A percentile compares a stretch with the other conserved stretches of the same genome.
Evolutionary conservation across 1,140 invertebrate genomes (phyloP).

Genomic region (Cotesia typhae): DNA sequence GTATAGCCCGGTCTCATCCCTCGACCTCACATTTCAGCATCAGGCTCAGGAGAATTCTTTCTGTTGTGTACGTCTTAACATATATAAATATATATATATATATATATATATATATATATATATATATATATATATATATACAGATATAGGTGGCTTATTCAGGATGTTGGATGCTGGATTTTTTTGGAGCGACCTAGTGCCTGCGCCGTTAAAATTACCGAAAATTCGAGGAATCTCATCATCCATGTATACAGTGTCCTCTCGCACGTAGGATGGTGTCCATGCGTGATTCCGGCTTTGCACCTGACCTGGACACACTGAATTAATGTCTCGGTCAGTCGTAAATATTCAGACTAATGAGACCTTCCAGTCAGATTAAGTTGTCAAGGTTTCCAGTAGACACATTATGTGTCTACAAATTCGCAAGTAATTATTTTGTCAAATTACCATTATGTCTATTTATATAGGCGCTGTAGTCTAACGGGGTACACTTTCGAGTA

Average conservation of each 20-base stretch:
- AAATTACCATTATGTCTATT: slow-evolving; percentile 6
- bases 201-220: slow-evolving; percentile 65
- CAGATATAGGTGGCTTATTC: slow-evolving; percentile 51
- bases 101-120: no score
- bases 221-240: slow-evolving; percentile 62
- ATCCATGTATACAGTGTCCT: slow-evolving; percentile 24
- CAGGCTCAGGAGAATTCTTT: background rate
- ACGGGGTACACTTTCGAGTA: background rate
- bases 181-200: slow-evolving; percentile 55
- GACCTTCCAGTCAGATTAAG: slow-evolving; percentile 16
- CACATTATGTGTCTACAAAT: slow-evolving; percentile 3
- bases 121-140: no score
- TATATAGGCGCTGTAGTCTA: background rate
- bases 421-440: slow-evolving; percentile 14
- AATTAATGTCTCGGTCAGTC: slow-evolving; percentile 30
- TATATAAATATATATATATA: no score
- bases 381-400: slow-evolving; percentile 1
- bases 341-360: slow-evolving; percentile 29
- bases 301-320: slow-evolving; percentile 28
- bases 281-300: slow-evolving; percentile 29
- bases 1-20: slow-evolving; percentile 42
- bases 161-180: slow-evolving; percentile 43
- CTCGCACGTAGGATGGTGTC: slow-evolving; percentile 15
- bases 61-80: slow-evolving; percentile 8
- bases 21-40: slow-evolving; percentile 24